These are phyloP conservation scores for Xenentodon cancila DNA, from an alignment of 2,797 vertebrate genomes.

Conservation along the genomic window DNA sequence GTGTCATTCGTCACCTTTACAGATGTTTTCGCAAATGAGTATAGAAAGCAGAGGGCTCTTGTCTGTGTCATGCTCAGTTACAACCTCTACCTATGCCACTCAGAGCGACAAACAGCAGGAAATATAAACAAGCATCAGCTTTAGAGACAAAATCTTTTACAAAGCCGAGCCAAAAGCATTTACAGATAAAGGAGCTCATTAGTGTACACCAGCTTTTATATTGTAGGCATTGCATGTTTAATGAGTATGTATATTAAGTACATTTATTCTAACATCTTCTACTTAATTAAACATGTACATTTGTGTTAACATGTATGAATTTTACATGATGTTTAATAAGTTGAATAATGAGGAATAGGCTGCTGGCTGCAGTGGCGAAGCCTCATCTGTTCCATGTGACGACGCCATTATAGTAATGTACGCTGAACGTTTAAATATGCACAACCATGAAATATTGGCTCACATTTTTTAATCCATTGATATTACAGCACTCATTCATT, in stretches of 20 bases:
- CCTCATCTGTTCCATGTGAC: not conserved
- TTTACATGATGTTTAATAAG: too few relatives aligned
- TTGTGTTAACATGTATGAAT: too few relatives aligned
- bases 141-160: slow-evolving; percentile 21
- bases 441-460: not conserved
- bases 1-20: slow-evolving; percentile 60
- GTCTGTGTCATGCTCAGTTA: slow-evolving; percentile 48
- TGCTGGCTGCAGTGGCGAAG: not conserved
- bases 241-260: not conserved
- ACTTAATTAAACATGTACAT: too few relatives aligned
- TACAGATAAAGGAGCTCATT: slow-evolving; percentile 5
- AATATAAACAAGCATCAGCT: slow-evolving; percentile 65
- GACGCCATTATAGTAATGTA: not conserved
- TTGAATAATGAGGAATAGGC: not conserved
- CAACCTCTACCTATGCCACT: slow-evolving; percentile 49
- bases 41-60: slow-evolving; percentile 50
- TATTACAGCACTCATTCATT: not conserved
- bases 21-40: slow-evolving; percentile 61
- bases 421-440: not conserved
- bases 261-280: not conserved
- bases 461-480: not conserved
- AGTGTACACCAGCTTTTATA: not conserved
- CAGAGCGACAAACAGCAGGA: slow-evolving; percentile 9
- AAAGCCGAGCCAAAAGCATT: slow-evolving; percentile 10
- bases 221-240: not conserved